Percentiles rank a stretch among this genome's conserved stretches.
Evolutionary conservation across 1,140 invertebrate species (phyloP).

Genomic region (Leptopilina boulardi): DNA sequence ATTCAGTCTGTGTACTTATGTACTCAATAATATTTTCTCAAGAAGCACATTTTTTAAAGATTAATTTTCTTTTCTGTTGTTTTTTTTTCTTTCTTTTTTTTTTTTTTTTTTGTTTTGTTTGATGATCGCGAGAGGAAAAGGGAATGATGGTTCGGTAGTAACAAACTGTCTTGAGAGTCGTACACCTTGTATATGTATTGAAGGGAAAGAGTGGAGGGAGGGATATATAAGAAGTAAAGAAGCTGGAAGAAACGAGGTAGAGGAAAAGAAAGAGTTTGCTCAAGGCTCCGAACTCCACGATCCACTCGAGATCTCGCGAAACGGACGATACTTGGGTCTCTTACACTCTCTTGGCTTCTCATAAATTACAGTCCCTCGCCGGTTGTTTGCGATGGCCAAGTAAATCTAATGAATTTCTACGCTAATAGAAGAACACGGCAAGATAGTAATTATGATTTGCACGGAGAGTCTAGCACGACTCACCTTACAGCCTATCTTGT

Average conservation of each 20-base stretch:
- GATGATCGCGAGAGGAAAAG: background rate
- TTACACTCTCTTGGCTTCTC: constrained; percentile 37
- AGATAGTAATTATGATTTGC: constrained; percentile 34
- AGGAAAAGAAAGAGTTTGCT: constrained; percentile 49
- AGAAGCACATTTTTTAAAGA: background rate
- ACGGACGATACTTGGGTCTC: constrained; percentile 33
- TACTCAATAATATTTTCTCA: constrained; percentile 7
- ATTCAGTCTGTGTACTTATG: background rate
- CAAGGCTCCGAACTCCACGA: constrained; percentile 36
- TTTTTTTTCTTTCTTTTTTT: background rate
- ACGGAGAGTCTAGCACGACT: constrained; percentile 26
- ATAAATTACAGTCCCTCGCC: constrained; percentile 50
- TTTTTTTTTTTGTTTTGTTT: background rate
- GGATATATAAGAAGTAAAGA: background rate
- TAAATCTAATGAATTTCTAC: constrained; percentile 62
- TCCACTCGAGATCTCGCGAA: constrained; percentile 52
- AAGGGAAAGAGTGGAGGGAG: too few species aligned
- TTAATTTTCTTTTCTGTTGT: background rate
- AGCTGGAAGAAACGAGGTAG: constrained; percentile 18
- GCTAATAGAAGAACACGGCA: constrained; percentile 55
- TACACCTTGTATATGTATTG: constrained; percentile 15
- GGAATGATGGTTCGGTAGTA: constrained; percentile 27
- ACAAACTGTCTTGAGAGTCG: constrained; percentile 24
- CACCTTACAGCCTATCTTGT: background rate
- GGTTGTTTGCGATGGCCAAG: constrained; percentile 58